These are phyloP conservation scores for Sebastes matsubarae DNA, from an alignment of 2,797 vertebrate genomes.

Conservation along the genomic window DNA sequence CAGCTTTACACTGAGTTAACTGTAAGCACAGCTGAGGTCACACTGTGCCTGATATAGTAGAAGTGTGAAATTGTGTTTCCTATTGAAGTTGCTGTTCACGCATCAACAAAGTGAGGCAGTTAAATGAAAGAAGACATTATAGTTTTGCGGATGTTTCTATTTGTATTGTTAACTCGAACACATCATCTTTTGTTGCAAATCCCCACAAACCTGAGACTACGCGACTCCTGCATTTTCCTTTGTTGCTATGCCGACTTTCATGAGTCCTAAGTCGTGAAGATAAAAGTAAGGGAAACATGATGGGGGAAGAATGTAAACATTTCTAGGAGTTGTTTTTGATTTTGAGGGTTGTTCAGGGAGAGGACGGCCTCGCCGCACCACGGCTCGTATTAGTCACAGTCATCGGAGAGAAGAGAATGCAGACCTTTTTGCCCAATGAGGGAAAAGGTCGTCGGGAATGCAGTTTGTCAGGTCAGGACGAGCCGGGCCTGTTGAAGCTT, in stretches of 20 bases:
- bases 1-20: conserved; percentile 9
- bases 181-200: not conserved
- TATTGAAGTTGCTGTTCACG: not conserved
- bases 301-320: conserved; percentile 75
- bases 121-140: not conserved
- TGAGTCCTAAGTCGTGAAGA: conserved; percentile 37
- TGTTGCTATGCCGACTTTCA: conserved; percentile 33
- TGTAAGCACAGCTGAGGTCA: not conserved
- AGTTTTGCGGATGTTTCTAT: conserved; percentile 17
- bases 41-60: not conserved
- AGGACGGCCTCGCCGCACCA: conserved; percentile 33
- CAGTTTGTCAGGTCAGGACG: conserved; percentile 73
- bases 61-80: not conserved
- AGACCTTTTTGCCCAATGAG: conserved; percentile 68
- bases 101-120: not conserved
- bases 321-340: conserved; percentile 58
- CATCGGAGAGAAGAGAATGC: conserved; percentile 58
- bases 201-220: not conserved
- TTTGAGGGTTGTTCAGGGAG: conserved; percentile 41
- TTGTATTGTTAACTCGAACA: conserved; percentile 14
- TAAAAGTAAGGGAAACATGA: conserved; percentile 65
- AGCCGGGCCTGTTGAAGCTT: conserved; percentile 54
- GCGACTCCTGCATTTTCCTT: conserved; percentile 8
- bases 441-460: conserved; percentile 76
- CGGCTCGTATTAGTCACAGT: conserved; percentile 68